Conservation (phyloP, 2,888 invertebrate species). For the Metallyticus violacea region DNA sequence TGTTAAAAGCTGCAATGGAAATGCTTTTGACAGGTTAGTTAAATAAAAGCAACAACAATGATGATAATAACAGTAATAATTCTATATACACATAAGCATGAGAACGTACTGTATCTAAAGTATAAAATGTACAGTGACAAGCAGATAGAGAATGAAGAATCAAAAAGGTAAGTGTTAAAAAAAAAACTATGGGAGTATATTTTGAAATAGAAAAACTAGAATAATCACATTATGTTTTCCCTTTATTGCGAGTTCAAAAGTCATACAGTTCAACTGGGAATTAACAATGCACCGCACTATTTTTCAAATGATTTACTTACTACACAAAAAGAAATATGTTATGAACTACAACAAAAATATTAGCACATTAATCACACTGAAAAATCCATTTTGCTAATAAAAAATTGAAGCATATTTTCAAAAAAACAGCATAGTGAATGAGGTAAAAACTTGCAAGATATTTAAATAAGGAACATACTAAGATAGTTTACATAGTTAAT, state of each 20-base stretch:
- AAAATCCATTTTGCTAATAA: not conserved
- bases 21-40: not conserved
- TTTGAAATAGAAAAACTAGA: not conserved
- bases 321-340: not conserved
- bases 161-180: not conserved
- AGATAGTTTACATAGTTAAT: not conserved
- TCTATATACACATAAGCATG: not conserved
- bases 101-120: too few species aligned
- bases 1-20: constrained; percentile 5
- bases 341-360: not conserved
- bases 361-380: not conserved
- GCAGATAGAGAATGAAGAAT: not conserved
- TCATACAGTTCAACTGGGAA: constrained; percentile 7
- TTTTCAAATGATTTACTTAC: not conserved
- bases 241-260: not conserved
- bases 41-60: not conserved
- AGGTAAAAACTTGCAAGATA: not conserved
- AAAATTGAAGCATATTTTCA: not conserved
- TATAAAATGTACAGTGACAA: not conserved
- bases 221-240: not conserved
- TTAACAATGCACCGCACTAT: not conserved
- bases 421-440: not conserved
- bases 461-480: not conserved
- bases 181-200: not conserved
- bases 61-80: not conserved